phyloP scores from a whole-genome alignment of 1,140 invertebrate species.

The Phymorhynchus buccinoides region DNA sequence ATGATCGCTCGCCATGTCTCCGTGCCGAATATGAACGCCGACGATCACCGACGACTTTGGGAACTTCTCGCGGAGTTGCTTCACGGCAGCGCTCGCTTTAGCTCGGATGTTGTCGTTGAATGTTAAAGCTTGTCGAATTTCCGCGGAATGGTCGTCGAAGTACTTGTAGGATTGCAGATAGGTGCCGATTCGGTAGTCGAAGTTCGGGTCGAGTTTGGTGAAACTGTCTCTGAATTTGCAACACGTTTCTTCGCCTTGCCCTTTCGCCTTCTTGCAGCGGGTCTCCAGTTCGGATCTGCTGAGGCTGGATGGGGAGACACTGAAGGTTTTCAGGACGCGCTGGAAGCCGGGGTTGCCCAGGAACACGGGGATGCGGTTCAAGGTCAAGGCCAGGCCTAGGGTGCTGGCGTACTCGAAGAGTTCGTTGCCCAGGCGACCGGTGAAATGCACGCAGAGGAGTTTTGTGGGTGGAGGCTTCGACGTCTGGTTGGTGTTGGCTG shows the following conservation, averaged over 20 bases:
- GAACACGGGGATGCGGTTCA: conserved; percentile 47
- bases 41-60: conserved; percentile 39
- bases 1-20: conserved; percentile 51
- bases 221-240: conserved; percentile 50
- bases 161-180: conserved; percentile 63
- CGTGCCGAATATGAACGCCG: conserved; percentile 60
- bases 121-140: conserved; percentile 48
- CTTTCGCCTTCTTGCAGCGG: neutral
- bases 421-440: conserved; percentile 56
- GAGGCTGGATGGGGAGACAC: neutral
- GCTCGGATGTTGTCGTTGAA: conserved; percentile 47
- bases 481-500: no score
- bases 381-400: conserved; percentile 45
- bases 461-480: neutral
- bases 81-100: conserved; percentile 36
- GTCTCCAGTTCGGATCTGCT: neutral
- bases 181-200: conserved; percentile 41
- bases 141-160: conserved; percentile 46
- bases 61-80: conserved; percentile 22
- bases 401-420: conserved; percentile 62
- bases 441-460: conserved; percentile 46
- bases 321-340: conserved; percentile 37
- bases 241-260: neutral
- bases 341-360: conserved; percentile 29
- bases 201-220: conserved; percentile 35